phyloP scores from a whole-genome alignment of 2,113 vertebrate genomes.

The Ochotona princeps region DNA sequence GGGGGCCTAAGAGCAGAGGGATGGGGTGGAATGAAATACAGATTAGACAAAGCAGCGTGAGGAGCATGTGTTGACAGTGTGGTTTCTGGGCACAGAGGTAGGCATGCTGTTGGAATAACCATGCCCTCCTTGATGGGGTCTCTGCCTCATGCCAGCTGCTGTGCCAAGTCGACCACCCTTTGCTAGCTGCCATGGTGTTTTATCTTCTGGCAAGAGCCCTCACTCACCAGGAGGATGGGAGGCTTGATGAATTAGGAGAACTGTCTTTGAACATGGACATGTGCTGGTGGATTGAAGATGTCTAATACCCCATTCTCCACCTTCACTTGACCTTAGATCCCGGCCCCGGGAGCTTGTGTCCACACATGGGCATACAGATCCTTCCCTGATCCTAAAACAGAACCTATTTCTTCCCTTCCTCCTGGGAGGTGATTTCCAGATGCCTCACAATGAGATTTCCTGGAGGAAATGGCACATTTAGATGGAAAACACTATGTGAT shows the following conservation, averaged over 20 bases:
- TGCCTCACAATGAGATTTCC: neutral
- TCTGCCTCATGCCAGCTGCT: slow-evolving; percentile 52
- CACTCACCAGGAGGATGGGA: slow-evolving; percentile 54
- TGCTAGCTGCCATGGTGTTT: slow-evolving; percentile 73
- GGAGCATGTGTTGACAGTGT: neutral
- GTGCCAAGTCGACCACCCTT: slow-evolving; percentile 76
- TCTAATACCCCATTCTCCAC: neutral
- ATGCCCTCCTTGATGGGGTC: slow-evolving; percentile 70
- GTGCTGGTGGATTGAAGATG: slow-evolving; percentile 77
- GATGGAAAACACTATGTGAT: neutral
- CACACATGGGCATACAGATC: rapidly evolving
- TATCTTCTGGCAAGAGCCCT: slow-evolving; percentile 55
- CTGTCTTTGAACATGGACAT: slow-evolving; percentile 72
- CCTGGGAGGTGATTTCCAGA: slow-evolving; percentile 40
- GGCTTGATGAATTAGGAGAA: slow-evolving; percentile 82
- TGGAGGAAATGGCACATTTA: rapidly evolving
- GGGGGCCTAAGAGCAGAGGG: slow-evolving; percentile 59
- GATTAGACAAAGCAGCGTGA: slow-evolving; percentile 70
- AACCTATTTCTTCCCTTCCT: slow-evolving; percentile 69
- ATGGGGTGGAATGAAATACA: slow-evolving; percentile 58
- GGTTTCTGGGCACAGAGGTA: slow-evolving; percentile 75
- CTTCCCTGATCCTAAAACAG: slow-evolving; percentile 59
- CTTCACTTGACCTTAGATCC: neutral
- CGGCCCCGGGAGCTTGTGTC: neutral
- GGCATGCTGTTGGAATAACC: slow-evolving; percentile 78